phyloP scores from a whole-genome alignment of 2,113 vertebrate species.

The Microtus pennsylvanicus region DNA sequence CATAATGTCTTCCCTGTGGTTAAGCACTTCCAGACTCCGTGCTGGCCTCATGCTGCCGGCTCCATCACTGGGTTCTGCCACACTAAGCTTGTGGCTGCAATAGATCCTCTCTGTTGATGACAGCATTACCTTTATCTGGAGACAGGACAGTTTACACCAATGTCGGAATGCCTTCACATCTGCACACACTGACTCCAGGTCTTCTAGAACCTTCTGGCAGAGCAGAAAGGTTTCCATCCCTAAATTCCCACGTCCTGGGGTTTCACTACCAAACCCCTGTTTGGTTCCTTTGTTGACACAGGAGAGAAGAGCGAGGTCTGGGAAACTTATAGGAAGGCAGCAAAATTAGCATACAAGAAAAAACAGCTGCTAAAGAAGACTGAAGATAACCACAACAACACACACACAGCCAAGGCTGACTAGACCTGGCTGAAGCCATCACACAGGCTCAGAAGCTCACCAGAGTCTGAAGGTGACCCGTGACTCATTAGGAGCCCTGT shows the following conservation, averaged over 20 bases:
- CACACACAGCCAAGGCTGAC: neutral
- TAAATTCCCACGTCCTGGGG: neutral
- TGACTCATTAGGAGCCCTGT: no score
- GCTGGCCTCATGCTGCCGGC: neutral
- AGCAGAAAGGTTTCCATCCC: neutral
- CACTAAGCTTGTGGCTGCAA: neutral
- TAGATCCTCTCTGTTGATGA: neutral
- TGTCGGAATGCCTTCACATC: neutral
- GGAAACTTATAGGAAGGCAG: neutral
- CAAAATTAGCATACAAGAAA: neutral
- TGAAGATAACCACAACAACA: neutral
- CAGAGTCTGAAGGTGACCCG: neutral
- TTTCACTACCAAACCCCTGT: neutral
- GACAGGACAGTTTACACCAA: neutral
- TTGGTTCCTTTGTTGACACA: neutral
- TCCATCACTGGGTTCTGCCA: neutral
- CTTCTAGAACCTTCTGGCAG: neutral
- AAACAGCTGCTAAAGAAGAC: neutral
- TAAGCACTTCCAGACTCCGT: neutral
- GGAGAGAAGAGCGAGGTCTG: neutral
- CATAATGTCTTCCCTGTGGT: constrained; percentile 15
- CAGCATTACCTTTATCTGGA: neutral
- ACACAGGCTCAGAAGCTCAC: neutral
- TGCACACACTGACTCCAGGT: neutral
- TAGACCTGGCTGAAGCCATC: neutral